Evolutionary conservation across 2,113 vertebrate genomes (phyloP), one percentile per base, ranked within the genome.

Genomic region (Sapayoa aenigma): DNA sequence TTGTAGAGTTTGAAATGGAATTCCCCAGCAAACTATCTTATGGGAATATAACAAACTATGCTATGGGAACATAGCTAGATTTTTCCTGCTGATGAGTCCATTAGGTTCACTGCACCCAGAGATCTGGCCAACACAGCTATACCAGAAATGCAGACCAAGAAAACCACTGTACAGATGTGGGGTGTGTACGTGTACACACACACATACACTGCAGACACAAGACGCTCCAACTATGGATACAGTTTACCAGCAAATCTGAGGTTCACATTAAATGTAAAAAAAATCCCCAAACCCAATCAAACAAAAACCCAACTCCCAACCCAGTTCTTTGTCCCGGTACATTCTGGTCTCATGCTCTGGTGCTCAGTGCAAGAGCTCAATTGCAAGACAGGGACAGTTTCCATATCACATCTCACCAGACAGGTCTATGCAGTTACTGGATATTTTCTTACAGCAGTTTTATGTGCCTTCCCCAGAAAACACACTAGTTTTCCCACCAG

Each of bases 401-500:
- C 76, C 35, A 3, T 39, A 47, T 60, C 52, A 6, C 14, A 23
- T 16, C 74, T 75, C 74, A 63, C 52, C 79, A 86, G 59, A 49
- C 67, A 86, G 68, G 35, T 68, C 63, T 2, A 30, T 1, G 4
- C 62, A n/a, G 30, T 56, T 20, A 35, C 53, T 39, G 77, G 42
- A 24, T 9, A 10, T 35, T 65, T 76, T 50, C 58, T 82, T 3
- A 31, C 37, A 52, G 28, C 39, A 9, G 7, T 6, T 18, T 84
- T 71, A 59, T 50, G n/a, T 50, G 37, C 39, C 39, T 93, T 22
- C 14, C 13, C 12, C 35, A 83, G 66, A 42, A 89, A 74, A 89
- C 0, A 2, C 28, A 69, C 8, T 0, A 0, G 6, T 24, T 35
- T 47, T 87, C 33, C 35, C 67, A 75, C 12, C 35, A 55, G 46